phyloP scores from a whole-genome alignment of 2,797 vertebrate genomes.

The Lemur catta region DNA sequence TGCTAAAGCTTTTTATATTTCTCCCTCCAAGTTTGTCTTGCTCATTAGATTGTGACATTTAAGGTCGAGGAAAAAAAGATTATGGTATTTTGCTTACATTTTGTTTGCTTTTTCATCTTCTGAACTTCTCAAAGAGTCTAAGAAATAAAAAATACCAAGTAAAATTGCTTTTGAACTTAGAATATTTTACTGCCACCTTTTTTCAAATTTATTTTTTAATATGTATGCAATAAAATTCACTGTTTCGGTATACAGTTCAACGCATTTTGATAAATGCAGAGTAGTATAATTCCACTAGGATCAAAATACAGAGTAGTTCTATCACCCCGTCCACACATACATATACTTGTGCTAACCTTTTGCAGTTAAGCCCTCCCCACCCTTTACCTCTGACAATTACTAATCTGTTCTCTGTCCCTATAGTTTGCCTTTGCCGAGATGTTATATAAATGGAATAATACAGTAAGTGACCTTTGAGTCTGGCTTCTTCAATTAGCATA shows the following conservation, averaged over 20 bases:
- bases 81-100: neutral
- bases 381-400: neutral
- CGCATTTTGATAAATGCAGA: neutral
- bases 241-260: neutral
- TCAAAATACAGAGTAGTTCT: neutral
- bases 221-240: neutral
- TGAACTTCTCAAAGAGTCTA: neutral
- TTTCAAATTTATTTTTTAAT: neutral
- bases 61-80: neutral
- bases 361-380: neutral
- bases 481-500: neutral
- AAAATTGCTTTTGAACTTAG: slow-evolving; percentile 40
- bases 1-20: neutral
- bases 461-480: neutral
- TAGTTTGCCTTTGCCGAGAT: neutral
- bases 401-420: neutral
- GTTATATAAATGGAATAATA: neutral
- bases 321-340: neutral
- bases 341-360: neutral
- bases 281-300: neutral
- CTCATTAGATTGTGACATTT: neutral
- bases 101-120: slow-evolving; percentile 15
- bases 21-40: neutral
- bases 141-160: slow-evolving; percentile 8
- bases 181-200: neutral